These are phyloP conservation scores for Keiferia lycopersicella DNA, from an alignment of 2,888 invertebrate species.

Conservation along the genomic window DNA sequence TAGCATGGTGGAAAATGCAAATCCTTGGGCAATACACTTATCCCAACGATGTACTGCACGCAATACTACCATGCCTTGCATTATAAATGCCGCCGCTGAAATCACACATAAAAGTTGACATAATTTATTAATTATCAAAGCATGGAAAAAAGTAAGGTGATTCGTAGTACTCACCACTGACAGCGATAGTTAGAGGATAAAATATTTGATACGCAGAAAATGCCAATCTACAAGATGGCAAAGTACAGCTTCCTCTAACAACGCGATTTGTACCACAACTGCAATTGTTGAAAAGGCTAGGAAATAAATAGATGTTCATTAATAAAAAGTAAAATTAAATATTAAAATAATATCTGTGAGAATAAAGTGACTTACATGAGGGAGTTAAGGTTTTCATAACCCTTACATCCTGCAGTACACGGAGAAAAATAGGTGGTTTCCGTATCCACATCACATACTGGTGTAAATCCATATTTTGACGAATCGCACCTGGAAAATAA, in stretches of 20 bases:
- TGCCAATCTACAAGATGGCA: slow-evolving; percentile 47
- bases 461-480: slow-evolving; percentile 62
- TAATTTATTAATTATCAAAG: not conserved
- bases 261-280: slow-evolving; percentile 51
- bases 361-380: slow-evolving; percentile 48
- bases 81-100: slow-evolving; percentile 61
- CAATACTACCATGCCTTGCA: slow-evolving; percentile 69
- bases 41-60: slow-evolving; percentile 55
- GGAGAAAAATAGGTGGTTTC: slow-evolving; percentile 64
- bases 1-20: slow-evolving; percentile 49
- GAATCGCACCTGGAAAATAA: slow-evolving; percentile 57
- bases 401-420: slow-evolving; percentile 64
- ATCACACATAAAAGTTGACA: slow-evolving; percentile 7
- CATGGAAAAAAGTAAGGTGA: not conserved
- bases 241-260: slow-evolving; percentile 63
- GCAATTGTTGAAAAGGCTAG: slow-evolving; percentile 61
- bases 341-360: slow-evolving; percentile 16
- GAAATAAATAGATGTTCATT: not conserved
- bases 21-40: slow-evolving; percentile 59
- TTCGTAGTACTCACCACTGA: slow-evolving; percentile 49
- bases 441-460: slow-evolving; percentile 59
- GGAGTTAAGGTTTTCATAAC: slow-evolving; percentile 57
- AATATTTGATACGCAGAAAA: slow-evolving; percentile 61
- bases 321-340: not conserved
- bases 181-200: slow-evolving; percentile 60